Conservation (phyloP, 2,113 vertebrate species). For the Sorex fumeus region DNA sequence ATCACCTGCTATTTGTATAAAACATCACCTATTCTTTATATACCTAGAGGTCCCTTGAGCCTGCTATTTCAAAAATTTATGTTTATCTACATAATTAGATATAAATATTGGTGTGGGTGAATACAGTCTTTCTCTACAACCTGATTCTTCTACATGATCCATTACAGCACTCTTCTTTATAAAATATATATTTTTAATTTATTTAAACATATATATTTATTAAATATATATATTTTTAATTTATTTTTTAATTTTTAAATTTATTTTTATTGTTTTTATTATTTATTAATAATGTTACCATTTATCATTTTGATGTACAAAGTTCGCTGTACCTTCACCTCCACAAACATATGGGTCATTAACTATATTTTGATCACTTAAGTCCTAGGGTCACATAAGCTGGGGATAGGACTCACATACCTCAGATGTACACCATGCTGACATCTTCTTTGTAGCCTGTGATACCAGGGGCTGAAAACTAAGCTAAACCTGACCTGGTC, state of each 20-base stretch:
- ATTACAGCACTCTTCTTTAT: background rate
- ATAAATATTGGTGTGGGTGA: background rate
- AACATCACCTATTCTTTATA: background rate
- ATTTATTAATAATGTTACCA: no score
- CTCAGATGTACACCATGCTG: background rate
- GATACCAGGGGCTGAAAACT: background rate
- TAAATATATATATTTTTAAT: no score
- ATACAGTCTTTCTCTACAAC: background rate
- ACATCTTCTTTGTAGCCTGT: background rate
- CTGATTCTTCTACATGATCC: background rate
- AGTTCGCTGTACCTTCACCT: no score
- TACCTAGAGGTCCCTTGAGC: background rate
- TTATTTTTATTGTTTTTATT: no score
- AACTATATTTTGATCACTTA: background rate
- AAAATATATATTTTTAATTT: no score
- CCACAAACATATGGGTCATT: no score
- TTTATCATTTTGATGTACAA: no score
- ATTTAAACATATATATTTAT: no score
- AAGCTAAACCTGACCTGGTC: background rate
- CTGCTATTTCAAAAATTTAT: constrained; percentile 1
- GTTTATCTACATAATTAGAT: background rate
- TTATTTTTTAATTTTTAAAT: no score
- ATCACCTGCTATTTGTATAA: background rate
- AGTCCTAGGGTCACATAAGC: background rate
- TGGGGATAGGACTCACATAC: background rate